Base-by-base conservation (phyloP, 1,140 invertebrate genomes). In the Lepidotrigona ventralis region DNA sequence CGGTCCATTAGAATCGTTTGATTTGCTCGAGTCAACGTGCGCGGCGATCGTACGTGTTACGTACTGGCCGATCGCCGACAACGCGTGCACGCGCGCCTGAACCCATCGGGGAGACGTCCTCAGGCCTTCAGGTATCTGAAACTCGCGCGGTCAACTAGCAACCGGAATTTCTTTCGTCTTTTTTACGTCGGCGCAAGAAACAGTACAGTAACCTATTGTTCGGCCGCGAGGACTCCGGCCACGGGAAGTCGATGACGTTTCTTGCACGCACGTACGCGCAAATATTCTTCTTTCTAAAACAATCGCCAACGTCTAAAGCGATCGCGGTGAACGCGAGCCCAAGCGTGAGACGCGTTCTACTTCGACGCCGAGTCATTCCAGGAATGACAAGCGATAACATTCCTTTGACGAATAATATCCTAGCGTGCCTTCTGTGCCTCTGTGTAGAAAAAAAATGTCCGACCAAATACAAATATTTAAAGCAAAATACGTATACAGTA, bases 1-100 rank as follows among this genome's bases (percentile, higher is more conserved):
- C 51, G 85, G 56, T 53, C 87, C 85, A 90, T 90, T 91, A 87
- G 87, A 88, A 88, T 88, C 90, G 85, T 89, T 86, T 78, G 84
- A 89, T 87, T 85, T 78, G 70, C 39, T 60, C 70, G 58, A 74
- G 73, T 75, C 66, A 79, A 63, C 39, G 51, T 64, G 72, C 54
- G 64, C 26, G 58, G 60, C 64, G 58, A 83, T 87, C 83, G 82
- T 76, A 64, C 84, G 39, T 46, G 39, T 46, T 46, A 46, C 39
- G 39, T 73, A 66, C 46, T n/a, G 29, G 56, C 9, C 54, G 64
- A 77, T 73, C 76, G 46, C 5, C 17, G 51, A 19, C 17, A 19
- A 53, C 23, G 19, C 2, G 39, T 6, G 39, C 39, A 6, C 39
- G 39, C 23, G n/a, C 2, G 39, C 39, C 6, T 8, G 9, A 54